These are phyloP conservation scores for Aphodius granarius DNA, from an alignment of 2,888 invertebrate species.

Conservation along the genomic window DNA sequence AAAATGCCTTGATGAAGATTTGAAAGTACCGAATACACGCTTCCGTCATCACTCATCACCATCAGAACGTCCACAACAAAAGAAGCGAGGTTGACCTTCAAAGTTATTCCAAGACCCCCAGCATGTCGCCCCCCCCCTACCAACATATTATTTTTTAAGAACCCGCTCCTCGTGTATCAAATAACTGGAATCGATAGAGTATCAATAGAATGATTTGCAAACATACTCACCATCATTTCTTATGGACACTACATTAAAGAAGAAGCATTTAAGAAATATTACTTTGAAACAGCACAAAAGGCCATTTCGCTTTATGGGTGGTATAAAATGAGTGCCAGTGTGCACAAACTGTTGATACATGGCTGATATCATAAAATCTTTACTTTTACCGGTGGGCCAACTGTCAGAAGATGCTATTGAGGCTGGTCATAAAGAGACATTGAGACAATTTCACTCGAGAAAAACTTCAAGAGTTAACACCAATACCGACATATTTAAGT, in stretches of 20 bases:
- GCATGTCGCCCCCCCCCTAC: no score
- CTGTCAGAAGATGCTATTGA: no score
- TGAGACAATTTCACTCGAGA: no score
- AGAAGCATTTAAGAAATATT: constrained; percentile 5
- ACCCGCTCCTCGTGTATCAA: background rate
- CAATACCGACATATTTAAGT: no score
- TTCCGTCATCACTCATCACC: background rate
- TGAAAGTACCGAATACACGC: background rate
- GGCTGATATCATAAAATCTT: no score
- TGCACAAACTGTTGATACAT: background rate
- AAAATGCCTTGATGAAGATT: background rate
- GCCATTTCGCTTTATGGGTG: constrained; percentile 6
- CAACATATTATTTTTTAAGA: no score
- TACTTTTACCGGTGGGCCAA: no score
- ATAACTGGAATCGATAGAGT: background rate
- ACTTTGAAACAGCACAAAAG: constrained; percentile 6
- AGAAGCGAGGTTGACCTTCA: background rate
- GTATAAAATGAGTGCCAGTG: constrained; percentile 14
- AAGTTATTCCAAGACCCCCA: background rate
- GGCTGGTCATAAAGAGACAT: no score
- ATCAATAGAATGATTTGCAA: background rate
- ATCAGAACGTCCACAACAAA: background rate
- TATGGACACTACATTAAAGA: constrained; percentile 3
- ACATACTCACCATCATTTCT: background rate
- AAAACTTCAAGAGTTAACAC: no score